phyloP scores from a whole-genome alignment of 2,888 invertebrate genomes.

The Hoplodrina blanda region DNA sequence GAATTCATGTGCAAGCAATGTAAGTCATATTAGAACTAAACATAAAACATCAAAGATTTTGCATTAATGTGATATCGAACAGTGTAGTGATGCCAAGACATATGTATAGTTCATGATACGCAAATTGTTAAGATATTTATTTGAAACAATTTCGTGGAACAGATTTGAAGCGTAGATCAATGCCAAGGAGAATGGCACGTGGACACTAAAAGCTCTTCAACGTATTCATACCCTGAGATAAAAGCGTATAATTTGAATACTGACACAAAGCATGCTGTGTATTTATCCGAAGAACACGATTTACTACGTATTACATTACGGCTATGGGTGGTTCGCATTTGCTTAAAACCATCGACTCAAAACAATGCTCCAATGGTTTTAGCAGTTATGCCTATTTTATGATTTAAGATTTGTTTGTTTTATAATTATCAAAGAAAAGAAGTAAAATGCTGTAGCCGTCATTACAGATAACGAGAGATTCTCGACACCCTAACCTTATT shows the following conservation, averaged over 20 bases:
- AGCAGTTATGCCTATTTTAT: no score
- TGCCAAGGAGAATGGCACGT: slow-evolving; percentile 55
- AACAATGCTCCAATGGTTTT: not conserved
- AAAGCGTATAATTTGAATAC: slow-evolving; percentile 29
- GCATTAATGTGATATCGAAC: slow-evolving; percentile 9
- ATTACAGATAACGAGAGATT: not conserved
- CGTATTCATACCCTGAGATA: slow-evolving; percentile 27
- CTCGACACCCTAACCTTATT: not conserved
- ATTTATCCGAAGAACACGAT: slow-evolving; percentile 16
- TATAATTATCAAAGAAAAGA: not conserved
- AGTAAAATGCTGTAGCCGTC: not conserved
- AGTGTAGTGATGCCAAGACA: slow-evolving; percentile 26
- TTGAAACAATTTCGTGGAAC: slow-evolving; percentile 44
- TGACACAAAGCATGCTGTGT: slow-evolving; percentile 28
- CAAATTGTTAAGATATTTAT: slow-evolving; percentile 42
- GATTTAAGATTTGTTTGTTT: no score
- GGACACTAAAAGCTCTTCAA: slow-evolving; percentile 53
- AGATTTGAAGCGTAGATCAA: slow-evolving; percentile 51
- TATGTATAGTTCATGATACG: slow-evolving; percentile 24
- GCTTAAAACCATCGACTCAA: not conserved
- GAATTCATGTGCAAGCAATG: not conserved
- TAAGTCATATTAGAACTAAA: slow-evolving; percentile 17
- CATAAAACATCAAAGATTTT: slow-evolving; percentile 17
- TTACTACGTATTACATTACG: slow-evolving; percentile 14
- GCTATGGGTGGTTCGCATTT: slow-evolving; percentile 6